Evolutionary conservation across 2,113 vertebrate species (phyloP), one percentile per base, ranked within the genome.

Genomic region (Alligator mississippiensis): DNA sequence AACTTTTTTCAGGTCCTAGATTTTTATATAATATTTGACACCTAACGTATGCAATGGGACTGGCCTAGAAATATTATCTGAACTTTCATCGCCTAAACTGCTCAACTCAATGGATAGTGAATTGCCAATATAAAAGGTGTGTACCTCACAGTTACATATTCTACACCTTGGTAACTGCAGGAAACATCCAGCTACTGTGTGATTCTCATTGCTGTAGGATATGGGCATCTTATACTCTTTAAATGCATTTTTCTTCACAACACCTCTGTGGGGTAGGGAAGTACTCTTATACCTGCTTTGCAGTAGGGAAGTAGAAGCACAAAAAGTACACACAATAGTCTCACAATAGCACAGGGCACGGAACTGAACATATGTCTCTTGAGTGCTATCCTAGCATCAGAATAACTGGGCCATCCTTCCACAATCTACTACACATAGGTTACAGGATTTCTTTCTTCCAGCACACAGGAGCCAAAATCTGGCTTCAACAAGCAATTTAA

Each of bases 51-150:
- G 0, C 90, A 77, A 81, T 11, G 55, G 47, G 1, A 74, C 91
- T 79, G 85, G 5, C 19, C 11, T 5, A 59, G 93, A 79, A 81
- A 61, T 1, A 0, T 21, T 28, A 0, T 61, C 28, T 24, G 74
- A 62, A 1, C 4, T 89, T 34, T 5, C 13, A 13, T 38, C 81
- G 57, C 15, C 28, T 79, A 57, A 91, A 34, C 22, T 88, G 9
- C 9, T 5, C 62, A 60, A 9, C 10, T 88, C 88, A 8, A 27
- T 68, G 58, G 55, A 11, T 54, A 83, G 2, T 7, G 8, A 57
- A 87, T 62, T 25, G 6, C 22, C 61, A 25, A 62, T 90, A 95
- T 5, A 75, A 92, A 82, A 80, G 19, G 1, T 14, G 81, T 92
- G 25, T 55, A 28, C 25, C 55, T 58, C n/a, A 58, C 24, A 24